Conservation (phyloP, 2,113 vertebrate species). For the Macquaria australasica region DNA sequence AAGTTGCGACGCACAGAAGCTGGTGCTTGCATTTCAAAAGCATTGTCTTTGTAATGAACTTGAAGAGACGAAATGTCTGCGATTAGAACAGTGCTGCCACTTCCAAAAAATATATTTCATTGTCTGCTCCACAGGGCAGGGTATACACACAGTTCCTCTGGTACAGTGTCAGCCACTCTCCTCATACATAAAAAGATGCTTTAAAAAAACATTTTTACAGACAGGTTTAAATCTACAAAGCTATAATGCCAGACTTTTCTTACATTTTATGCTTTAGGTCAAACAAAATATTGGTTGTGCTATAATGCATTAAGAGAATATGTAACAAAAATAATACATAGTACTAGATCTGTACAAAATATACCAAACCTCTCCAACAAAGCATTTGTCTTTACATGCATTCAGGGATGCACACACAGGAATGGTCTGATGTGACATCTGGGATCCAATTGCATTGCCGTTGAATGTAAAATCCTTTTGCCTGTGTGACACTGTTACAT, state of each 20-base stretch:
- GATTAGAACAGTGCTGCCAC: conserved; percentile 81
- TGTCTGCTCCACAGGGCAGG: conserved; percentile 89
- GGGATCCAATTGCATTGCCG: conserved; percentile 34
- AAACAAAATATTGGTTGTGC: conserved; percentile 80
- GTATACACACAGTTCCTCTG: conserved; percentile 85
- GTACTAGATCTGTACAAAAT: conserved; percentile 87
- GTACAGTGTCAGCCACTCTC: conserved; percentile 87
- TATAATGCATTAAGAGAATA: conserved; percentile 82
- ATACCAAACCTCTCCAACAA: conserved; percentile 77
- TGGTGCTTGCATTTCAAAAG: conserved; percentile 67
- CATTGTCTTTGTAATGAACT: conserved; percentile 68
- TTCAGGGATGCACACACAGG: conserved; percentile 66
- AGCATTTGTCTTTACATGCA: conserved; percentile 67
- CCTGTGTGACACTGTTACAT: conserved; percentile 18
- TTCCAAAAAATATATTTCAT: conserved; percentile 84
- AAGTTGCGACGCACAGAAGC: conserved; percentile 59
- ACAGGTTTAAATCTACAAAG: conserved; percentile 85
- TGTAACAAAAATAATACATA: conserved; percentile 84
- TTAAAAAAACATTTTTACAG: conserved; percentile 82
- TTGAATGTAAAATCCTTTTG: conserved; percentile 27
- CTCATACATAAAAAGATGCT: conserved; percentile 81
- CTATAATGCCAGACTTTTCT: conserved; percentile 73
- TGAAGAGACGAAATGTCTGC: conserved; percentile 72
- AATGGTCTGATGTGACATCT: conserved; percentile 55
- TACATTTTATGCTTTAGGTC: conserved; percentile 74